phyloP scores from a whole-genome alignment of 2,888 invertebrate species.

The Allolobophora icterica region DNA sequence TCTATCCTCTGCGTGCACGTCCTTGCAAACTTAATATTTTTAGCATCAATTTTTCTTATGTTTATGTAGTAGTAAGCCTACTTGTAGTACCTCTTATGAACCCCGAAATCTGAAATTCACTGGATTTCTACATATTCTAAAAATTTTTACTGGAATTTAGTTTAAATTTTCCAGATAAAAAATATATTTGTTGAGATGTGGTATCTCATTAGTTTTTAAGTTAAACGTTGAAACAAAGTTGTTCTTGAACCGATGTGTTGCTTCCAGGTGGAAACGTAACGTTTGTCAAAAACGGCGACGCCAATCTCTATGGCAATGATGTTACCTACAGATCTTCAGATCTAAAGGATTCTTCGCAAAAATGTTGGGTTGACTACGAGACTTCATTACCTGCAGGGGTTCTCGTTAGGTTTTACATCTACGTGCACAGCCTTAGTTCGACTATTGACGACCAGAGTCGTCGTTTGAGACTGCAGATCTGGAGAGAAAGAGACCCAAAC shows the following conservation, averaged over 20 bases:
- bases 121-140: background rate
- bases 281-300: constrained; percentile 29
- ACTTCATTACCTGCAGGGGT: constrained; percentile 42
- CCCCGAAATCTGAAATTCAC: too few relatives aligned
- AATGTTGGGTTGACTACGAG: constrained; percentile 46
- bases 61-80: too few relatives aligned
- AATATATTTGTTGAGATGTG: background rate
- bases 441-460: background rate
- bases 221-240: background rate
- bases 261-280: constrained; percentile 17
- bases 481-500: constrained; percentile 40
- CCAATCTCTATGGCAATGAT: constrained; percentile 45
- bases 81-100: too few relatives aligned
- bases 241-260: background rate
- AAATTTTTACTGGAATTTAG: background rate
- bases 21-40: too few relatives aligned
- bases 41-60: too few relatives aligned
- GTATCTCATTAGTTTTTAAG: too few relatives aligned
- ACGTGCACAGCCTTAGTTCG: constrained; percentile 39
- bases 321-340: constrained; percentile 44
- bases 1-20: too few relatives aligned
- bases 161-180: too few relatives aligned
- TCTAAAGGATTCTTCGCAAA: constrained; percentile 38
- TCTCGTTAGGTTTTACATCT: constrained; percentile 43
- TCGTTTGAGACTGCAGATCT: constrained; percentile 46